Conservation (phyloP, 2,888 invertebrate species). For the Agonopterix heracliana region DNA sequence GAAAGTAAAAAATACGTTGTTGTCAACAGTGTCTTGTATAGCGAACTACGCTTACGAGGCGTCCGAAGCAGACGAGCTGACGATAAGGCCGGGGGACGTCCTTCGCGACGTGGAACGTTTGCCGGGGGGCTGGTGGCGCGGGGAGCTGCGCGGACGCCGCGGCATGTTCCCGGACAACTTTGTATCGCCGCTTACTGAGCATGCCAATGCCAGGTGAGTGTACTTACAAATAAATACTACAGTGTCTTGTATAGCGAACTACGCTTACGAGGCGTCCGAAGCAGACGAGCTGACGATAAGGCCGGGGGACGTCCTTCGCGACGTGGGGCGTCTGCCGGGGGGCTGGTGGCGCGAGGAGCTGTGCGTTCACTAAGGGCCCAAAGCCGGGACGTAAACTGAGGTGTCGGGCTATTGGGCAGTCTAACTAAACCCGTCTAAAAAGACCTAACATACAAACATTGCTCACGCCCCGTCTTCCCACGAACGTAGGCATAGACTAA, state of each 20-base stretch:
- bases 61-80: slow-evolving; percentile 90
- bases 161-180: slow-evolving; percentile 97
- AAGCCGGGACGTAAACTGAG: too few relatives aligned
- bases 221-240: slow-evolving; percentile 7
- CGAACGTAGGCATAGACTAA: too few relatives aligned
- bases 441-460: too few relatives aligned
- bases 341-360: slow-evolving; percentile 97
- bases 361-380: slow-evolving; percentile 59
- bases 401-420: too few relatives aligned
- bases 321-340: slow-evolving; percentile 85
- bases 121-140: slow-evolving; percentile 94
- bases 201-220: slow-evolving; percentile 55
- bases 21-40: slow-evolving; percentile 82
- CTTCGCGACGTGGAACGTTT: slow-evolving; percentile 86
- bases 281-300: slow-evolving; percentile 88
- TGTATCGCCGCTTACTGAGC: slow-evolving; percentile 79
- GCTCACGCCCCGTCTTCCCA: too few relatives aligned
- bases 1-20: not conserved
- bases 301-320: slow-evolving; percentile 88
- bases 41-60: slow-evolving; percentile 92
- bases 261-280: slow-evolving; percentile 90
- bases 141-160: slow-evolving; percentile 85
- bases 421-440: too few relatives aligned
- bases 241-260: slow-evolving; percentile 91
- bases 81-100: slow-evolving; percentile 88